A percentile compares a stretch with the other conserved stretches of the same genome.
phyloP scores from a whole-genome alignment of 2,797 vertebrate species.

The Helarctos malayanus region DNA sequence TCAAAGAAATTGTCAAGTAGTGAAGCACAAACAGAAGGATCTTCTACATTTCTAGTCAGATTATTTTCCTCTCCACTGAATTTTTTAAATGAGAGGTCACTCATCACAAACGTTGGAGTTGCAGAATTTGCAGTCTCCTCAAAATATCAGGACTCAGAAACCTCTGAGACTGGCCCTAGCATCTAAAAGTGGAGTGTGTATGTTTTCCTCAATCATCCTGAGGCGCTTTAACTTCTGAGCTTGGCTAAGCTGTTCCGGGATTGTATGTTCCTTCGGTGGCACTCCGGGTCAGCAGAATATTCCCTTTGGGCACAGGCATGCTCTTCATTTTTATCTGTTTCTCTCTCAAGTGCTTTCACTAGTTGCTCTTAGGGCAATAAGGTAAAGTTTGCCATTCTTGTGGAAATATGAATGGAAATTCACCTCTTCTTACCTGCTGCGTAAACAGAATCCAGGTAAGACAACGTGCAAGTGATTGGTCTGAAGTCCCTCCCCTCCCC shows the following conservation, averaged over 20 bases:
- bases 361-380: not conserved
- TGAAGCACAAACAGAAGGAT: not conserved
- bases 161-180: not conserved
- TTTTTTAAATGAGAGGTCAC: constrained; percentile 37
- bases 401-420: not conserved
- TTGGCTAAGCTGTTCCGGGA: not conserved
- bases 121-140: not conserved
- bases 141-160: not conserved
- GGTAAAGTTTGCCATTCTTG: not conserved
- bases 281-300: not conserved
- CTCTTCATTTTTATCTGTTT: not conserved
- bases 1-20: constrained; percentile 65
- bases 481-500: not conserved
- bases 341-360: not conserved
- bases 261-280: not conserved
- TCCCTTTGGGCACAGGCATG: not conserved
- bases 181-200: not conserved
- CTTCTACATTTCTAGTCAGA: not conserved
- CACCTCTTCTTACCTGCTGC: not conserved
- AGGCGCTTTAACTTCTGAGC: not conserved
- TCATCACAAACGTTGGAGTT: not conserved
- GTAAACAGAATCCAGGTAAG: constrained; percentile 23
- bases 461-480: not conserved
- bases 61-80: constrained; percentile 48
- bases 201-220: not conserved